Conservation (phyloP, 2,113 vertebrate genomes). For the Tachycineta bicolor region DNA sequence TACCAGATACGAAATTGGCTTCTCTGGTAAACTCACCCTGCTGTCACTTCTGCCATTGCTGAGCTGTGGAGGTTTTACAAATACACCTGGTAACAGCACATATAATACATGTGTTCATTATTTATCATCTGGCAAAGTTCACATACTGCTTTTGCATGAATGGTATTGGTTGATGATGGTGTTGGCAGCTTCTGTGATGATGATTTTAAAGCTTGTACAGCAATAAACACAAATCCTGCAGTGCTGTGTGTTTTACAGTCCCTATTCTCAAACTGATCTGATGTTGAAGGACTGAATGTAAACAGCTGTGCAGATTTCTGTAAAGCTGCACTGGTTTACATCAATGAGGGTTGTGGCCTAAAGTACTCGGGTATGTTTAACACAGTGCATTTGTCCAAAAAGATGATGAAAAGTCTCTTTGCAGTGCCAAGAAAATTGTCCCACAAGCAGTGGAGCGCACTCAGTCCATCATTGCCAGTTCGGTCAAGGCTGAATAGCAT, state of each 20-base stretch:
- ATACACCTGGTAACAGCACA: background rate
- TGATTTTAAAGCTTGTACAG: background rate
- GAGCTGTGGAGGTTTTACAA: background rate
- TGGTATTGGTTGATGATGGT: background rate
- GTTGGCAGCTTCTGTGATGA: background rate
- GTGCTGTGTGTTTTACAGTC: background rate
- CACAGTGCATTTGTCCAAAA: constrained; percentile 27
- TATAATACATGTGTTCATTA: rapidly evolving
- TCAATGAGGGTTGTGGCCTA: background rate
- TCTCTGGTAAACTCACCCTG: background rate
- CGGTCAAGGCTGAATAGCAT: constrained; percentile 33
- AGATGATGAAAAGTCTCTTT: background rate
- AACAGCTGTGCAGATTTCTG: background rate
- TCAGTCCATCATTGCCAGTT: constrained; percentile 15
- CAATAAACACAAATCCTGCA: background rate
- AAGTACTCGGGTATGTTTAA: background rate
- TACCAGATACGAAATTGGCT: background rate
- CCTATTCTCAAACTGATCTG: background rate
- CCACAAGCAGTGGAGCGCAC: background rate
- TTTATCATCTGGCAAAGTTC: background rate
- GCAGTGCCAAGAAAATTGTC: constrained; percentile 42
- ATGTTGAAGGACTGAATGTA: background rate
- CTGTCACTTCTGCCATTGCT: background rate
- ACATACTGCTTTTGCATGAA: background rate
- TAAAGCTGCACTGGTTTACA: background rate